Base-by-base conservation (phyloP, 53 echinoderm and acorn worm species). In the Crossaster papposus region DNA sequence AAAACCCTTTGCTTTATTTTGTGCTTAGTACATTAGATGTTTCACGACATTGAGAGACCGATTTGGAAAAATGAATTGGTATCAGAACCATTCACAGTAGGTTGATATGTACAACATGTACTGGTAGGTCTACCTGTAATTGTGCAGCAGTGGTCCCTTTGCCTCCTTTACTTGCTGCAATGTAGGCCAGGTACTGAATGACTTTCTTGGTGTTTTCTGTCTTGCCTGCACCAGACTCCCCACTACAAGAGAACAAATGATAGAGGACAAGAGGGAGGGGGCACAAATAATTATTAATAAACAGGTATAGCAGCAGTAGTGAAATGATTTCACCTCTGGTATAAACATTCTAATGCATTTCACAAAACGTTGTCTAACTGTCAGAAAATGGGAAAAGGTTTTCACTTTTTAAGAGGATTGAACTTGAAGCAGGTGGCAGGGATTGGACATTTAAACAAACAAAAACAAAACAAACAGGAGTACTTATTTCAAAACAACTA, bases 181-280 rank as follows among this genome's bases (percentile, higher is more conserved):
- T 95, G 79, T 95, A 93, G 72, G 99, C 96, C 54, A 99, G 92
- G 93, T 99, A 99, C 92, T 99, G 99, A 89, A 99, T 99, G 77
- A 99, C 99, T 81, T 99, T 99, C 96, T 99, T 99, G 83, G 99
- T 99, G 93, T 99, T 99, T 72, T 99, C 99, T 87, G 99, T 99
- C 82, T 99, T 99, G 29, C 99, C 99, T 11, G 99, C 99, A 78
- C 99, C 99, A 83, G 99, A 99, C 78, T 99, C 99, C 88, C 99
- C 99, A 70, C 99, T 99, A 89, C 55, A 50, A 44, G 75, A 29
- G 4, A 82, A 85, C 17, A 70, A 64, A 18, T 58, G 2, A 35
- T 0, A 28, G 65, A 76, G 30, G 33, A 58, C 30, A 71, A 30
- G 36, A 55, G 33, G 36, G 31, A 28, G 4, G 33, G 22, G 31